phyloP scores from a whole-genome alignment of 2,113 vertebrate species.

The Anhinga rufa region DNA sequence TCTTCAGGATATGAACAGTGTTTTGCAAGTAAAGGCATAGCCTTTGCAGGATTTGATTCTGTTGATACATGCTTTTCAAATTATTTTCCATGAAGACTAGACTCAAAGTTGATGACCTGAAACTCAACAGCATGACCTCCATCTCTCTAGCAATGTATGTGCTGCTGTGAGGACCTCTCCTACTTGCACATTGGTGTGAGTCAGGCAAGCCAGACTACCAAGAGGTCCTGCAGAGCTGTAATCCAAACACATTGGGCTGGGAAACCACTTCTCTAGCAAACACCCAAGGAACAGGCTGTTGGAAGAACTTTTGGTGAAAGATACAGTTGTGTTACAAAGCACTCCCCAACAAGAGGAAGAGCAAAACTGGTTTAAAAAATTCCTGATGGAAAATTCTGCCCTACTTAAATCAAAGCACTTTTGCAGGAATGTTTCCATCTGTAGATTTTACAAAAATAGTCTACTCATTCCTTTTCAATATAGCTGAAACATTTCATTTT shows the following conservation, averaged over 20 bases:
- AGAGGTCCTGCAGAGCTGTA: background rate
- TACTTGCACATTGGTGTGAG: background rate
- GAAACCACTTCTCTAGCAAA: background rate
- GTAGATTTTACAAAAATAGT: slow-evolving; percentile 46
- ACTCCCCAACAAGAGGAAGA: background rate
- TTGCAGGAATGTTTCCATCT: slow-evolving; percentile 4
- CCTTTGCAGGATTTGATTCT: background rate
- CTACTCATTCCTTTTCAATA: background rate
- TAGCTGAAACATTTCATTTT: slow-evolving; percentile 15
- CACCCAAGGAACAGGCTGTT: background rate
- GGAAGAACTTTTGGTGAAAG: background rate
- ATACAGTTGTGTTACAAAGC: background rate
- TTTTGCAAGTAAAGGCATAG: background rate
- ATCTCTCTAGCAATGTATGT: background rate
- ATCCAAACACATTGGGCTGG: background rate
- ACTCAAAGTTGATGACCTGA: background rate
- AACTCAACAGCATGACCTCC: background rate
- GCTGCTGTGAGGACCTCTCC: background rate
- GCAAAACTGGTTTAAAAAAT: background rate
- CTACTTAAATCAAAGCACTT: slow-evolving; percentile 54
- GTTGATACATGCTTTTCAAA: background rate
- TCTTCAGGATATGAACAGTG: background rate
- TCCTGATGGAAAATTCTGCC: background rate
- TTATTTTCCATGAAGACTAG: background rate
- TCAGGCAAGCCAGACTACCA: background rate